Evolutionary conservation across 2,797 vertebrate genomes (phyloP).

Genomic region (Lepus townsendii): DNA sequence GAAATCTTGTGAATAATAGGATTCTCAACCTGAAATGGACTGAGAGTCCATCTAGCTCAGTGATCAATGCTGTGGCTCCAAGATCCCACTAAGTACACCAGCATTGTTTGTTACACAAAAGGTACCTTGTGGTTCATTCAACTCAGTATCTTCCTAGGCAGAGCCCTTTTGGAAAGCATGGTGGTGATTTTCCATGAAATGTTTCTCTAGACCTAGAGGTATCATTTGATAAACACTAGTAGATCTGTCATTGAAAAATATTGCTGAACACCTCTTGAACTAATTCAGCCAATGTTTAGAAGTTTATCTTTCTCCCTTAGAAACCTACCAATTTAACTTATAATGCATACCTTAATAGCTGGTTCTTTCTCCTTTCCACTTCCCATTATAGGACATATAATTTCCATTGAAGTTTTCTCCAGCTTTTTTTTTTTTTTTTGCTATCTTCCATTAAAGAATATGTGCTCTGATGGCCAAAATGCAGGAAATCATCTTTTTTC

Average conservation of each 20-base stretch:
- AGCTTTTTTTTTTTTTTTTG: not conserved
- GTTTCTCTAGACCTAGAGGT: not conserved
- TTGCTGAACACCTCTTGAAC: not conserved
- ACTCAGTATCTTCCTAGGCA: not conserved
- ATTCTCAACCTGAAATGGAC: slow-evolving; percentile 50
- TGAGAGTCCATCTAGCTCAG: not conserved
- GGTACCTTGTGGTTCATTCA: slow-evolving; percentile 39
- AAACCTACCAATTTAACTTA: not conserved
- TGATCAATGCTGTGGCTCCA: not conserved
- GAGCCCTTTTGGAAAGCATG: slow-evolving; percentile 29
- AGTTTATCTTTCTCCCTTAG: slow-evolving; percentile 20
- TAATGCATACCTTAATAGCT: not conserved
- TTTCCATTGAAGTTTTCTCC: slow-evolving; percentile 36
- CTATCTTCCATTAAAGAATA: not conserved
- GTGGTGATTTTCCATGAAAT: slow-evolving; percentile 41
- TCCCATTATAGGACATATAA: slow-evolving; percentile 16
- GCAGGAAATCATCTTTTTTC: not conserved
- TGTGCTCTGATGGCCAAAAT: slow-evolving; percentile 45
- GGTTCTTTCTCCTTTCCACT: slow-evolving; percentile 23
- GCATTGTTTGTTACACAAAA: slow-evolving; percentile 1
- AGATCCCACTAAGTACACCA: slow-evolving; percentile 1
- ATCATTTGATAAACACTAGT: slow-evolving; percentile 29
- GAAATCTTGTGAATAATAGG: not conserved
- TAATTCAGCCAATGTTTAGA: slow-evolving; percentile 29
- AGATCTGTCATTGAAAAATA: slow-evolving; percentile 26